phyloP scores from a whole-genome alignment of 2,797 vertebrate species.

The Sebastes melanostomus region DNA sequence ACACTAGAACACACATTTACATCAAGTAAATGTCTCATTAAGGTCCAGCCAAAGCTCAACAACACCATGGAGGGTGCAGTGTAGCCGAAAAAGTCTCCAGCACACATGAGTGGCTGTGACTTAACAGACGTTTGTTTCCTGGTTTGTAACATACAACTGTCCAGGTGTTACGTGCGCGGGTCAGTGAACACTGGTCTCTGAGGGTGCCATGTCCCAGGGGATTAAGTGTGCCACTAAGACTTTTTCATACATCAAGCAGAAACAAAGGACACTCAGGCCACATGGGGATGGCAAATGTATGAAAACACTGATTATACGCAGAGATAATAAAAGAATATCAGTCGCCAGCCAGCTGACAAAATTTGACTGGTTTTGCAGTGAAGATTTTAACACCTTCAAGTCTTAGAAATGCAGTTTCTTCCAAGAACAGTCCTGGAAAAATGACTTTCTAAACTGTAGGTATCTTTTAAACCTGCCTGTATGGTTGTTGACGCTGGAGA shows the following conservation, averaged over 20 bases:
- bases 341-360: neutral
- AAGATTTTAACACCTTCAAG: neutral
- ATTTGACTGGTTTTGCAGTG: neutral
- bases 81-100: conserved; percentile 7
- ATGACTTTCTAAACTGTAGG: neutral
- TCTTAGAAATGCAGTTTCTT: neutral
- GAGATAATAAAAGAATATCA: neutral
- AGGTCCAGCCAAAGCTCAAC: neutral
- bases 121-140: conserved; percentile 36
- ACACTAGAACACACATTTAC: neutral
- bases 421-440: neutral
- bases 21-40: neutral
- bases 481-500: neutral
- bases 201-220: conserved; percentile 47
- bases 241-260: conserved; percentile 39
- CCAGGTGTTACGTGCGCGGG: conserved; percentile 70
- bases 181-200: conserved; percentile 62
- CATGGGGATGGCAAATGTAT: conserved; percentile 7
- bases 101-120: conserved; percentile 28
- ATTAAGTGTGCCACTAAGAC: conserved; percentile 30
- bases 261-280: conserved; percentile 38
- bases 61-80: neutral
- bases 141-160: conserved; percentile 48
- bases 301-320: conserved; percentile 1
- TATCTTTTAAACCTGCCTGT: neutral